Conservation (phyloP, 2,797 vertebrate species). For the Hybognathus amarus region DNA sequence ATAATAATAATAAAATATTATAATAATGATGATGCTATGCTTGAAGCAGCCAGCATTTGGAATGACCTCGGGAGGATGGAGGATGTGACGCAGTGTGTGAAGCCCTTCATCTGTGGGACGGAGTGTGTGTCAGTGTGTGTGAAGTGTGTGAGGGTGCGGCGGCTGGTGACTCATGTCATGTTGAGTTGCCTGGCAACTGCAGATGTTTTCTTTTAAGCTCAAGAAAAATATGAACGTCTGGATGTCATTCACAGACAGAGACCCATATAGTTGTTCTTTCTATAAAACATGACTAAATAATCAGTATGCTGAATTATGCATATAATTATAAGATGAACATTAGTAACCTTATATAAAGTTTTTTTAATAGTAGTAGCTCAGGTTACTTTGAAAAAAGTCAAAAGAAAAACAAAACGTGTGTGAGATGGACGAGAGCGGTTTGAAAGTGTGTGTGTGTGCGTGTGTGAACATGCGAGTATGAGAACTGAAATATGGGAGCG, state of each 20-base stretch:
- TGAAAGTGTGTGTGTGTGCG: neutral
- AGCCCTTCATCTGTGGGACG: too few relatives aligned
- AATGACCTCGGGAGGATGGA: neutral
- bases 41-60: too few relatives aligned
- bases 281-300: neutral
- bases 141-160: neutral
- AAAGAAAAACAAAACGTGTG: neutral
- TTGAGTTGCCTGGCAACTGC: conserved; percentile 78
- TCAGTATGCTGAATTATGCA: neutral
- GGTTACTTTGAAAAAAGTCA: neutral
- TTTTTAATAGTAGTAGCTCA: neutral
- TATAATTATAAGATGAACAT: neutral
- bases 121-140: neutral
- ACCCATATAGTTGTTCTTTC: conserved; percentile 13
- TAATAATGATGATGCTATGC: too few relatives aligned
- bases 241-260: conserved; percentile 73
- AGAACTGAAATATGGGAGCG: conserved; percentile 5
- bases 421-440: neutral
- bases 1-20: too few relatives aligned
- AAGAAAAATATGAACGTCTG: conserved; percentile 69
- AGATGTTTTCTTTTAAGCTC: conserved; percentile 75
- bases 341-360: neutral
- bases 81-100: neutral
- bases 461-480: conserved; percentile 19
- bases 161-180: conserved; percentile 76